Conservation (phyloP, 2,113 vertebrate species). For the Daubentonia madagascariensis region DNA sequence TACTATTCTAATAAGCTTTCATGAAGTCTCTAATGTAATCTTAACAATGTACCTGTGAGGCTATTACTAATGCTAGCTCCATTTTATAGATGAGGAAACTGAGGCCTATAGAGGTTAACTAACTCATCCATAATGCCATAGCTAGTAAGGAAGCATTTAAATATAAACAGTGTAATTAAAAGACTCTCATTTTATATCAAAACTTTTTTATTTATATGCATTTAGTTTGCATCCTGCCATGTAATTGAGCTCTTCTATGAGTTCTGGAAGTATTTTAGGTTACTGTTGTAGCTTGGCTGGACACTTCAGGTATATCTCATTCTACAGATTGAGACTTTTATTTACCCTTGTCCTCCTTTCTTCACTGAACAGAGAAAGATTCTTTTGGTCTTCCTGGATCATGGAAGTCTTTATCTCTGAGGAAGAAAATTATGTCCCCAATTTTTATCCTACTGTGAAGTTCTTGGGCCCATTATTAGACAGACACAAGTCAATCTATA, state of each 20-base stretch:
- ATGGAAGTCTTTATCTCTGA: not conserved
- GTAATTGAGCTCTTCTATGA: not conserved
- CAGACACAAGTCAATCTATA: not conserved
- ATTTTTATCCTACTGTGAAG: not conserved
- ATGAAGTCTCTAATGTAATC: not conserved
- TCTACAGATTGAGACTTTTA: not conserved
- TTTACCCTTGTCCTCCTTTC: conserved; percentile 2
- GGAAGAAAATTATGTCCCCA: not conserved
- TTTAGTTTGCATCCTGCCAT: not conserved
- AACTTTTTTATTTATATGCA: not conserved
- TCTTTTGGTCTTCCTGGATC: not conserved
- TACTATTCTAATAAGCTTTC: not conserved
- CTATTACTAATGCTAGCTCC: not conserved
- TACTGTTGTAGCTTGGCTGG: not conserved
- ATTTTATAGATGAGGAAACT: not conserved
- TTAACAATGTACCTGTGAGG: not conserved
- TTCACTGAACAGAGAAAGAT: not conserved
- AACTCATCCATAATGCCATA: not conserved
- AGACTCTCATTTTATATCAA: not conserved
- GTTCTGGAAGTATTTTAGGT: not conserved
- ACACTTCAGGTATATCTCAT: not conserved
- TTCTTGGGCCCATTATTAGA: not conserved
- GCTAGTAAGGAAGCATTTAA: not conserved
- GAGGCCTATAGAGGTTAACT: not conserved
- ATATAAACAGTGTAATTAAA: not conserved